phyloP scores from a whole-genome alignment of 2,797 vertebrate species.

The Centroberyx gerrardi region DNA sequence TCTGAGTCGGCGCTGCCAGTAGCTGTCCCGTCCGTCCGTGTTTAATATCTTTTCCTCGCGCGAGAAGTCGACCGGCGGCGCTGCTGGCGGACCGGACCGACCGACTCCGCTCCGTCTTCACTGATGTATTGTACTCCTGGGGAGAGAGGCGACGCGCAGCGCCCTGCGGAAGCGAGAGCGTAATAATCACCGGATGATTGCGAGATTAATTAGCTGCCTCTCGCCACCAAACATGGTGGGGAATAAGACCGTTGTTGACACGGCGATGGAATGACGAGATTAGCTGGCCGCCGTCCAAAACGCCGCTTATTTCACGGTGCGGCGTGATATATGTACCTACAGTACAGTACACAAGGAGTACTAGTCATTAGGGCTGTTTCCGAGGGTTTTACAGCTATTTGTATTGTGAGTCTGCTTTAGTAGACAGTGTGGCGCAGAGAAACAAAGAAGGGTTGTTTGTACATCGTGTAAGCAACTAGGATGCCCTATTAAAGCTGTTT shows the following conservation, averaged over 20 bases:
- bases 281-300: constrained; percentile 56
- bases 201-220: constrained; percentile 85
- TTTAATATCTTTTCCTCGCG: constrained; percentile 75
- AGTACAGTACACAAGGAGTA: background rate
- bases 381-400: constrained; percentile 3
- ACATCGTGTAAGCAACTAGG: background rate
- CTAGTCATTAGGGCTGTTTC: constrained; percentile 12
- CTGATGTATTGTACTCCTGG: constrained; percentile 81
- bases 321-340: constrained; percentile 7
- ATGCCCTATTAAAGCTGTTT: background rate
- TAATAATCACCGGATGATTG: constrained; percentile 85
- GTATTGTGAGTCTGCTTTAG: background rate
- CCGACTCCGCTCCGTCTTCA: constrained; percentile 59
- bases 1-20: constrained; percentile 70
- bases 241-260: constrained; percentile 65
- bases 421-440: background rate
- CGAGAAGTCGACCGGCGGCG: constrained; percentile 45
- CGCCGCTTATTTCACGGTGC: constrained; percentile 9
- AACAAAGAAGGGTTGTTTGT: background rate
- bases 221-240: constrained; percentile 70
- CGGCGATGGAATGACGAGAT: constrained; percentile 29
- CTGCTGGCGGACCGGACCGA: constrained; percentile 37
- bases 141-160: constrained; percentile 54
- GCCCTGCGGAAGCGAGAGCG: constrained; percentile 71
- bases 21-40: constrained; percentile 52